Conservation (phyloP, 2,888 invertebrate species). For the Agrypnus murinus region DNA sequence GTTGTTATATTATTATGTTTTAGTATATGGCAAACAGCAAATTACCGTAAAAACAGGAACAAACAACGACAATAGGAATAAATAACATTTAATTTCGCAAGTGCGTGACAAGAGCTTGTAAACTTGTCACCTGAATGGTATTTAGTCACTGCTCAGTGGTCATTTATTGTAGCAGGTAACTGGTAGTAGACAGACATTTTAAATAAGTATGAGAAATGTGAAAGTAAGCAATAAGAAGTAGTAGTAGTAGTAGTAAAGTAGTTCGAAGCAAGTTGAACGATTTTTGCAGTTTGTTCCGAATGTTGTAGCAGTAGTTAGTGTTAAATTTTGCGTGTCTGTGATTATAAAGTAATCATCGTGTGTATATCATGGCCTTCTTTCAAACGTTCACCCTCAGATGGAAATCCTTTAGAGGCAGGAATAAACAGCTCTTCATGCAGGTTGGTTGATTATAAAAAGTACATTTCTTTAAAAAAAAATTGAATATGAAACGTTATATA, state of each 20-base stretch:
- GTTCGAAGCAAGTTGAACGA: slow-evolving; percentile 11
- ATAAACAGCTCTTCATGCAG: slow-evolving; percentile 29
- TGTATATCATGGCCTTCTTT: slow-evolving; percentile 41
- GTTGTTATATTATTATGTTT: neutral
- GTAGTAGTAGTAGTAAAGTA: no score
- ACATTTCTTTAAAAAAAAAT: neutral
- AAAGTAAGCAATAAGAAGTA: slow-evolving; percentile 17
- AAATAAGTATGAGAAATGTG: slow-evolving; percentile 44
- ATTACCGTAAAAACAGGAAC: slow-evolving; percentile 17
- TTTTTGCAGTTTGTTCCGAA: slow-evolving; percentile 30
- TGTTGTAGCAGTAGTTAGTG: slow-evolving; percentile 12
- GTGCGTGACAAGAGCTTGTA: slow-evolving; percentile 29
- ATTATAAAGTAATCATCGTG: no score
- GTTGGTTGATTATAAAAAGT: slow-evolving; percentile 9
- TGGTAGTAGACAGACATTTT: slow-evolving; percentile 11
- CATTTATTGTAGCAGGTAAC: slow-evolving; percentile 15
- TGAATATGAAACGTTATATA: no score
- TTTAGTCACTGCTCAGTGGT: slow-evolving; percentile 1
- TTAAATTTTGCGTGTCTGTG: slow-evolving; percentile 2
- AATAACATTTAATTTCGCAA: slow-evolving; percentile 32
- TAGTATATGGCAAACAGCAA: neutral
- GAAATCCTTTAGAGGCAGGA: slow-evolving; percentile 28
- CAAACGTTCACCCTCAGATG: slow-evolving; percentile 36
- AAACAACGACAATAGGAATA: neutral
- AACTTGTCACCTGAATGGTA: slow-evolving; percentile 20